Evolutionary conservation across 2,797 vertebrate species (phyloP).

Genomic region (Bufotes viridis): DNA sequence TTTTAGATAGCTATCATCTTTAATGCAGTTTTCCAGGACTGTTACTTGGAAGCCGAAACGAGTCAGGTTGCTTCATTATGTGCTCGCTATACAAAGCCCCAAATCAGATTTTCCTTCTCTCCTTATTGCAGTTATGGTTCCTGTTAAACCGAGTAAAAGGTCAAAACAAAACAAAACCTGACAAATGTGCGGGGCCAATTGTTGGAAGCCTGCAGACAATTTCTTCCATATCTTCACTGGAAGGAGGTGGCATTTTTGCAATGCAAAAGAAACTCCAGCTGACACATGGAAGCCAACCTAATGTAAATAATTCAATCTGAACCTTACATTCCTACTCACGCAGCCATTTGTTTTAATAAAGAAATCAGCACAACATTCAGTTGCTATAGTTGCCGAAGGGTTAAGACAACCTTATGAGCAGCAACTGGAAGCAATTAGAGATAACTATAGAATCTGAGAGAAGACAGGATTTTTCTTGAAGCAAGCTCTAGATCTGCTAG

Average conservation of each 20-base stretch:
- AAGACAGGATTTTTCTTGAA: conserved; percentile 68
- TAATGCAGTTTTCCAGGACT: conserved; percentile 9
- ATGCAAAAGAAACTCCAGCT: neutral
- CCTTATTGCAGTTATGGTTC: conserved; percentile 18
- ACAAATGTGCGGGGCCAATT: conserved; percentile 29
- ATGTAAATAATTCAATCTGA: conserved; percentile 27
- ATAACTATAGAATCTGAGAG: conserved; percentile 79
- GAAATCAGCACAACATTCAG: conserved; percentile 18
- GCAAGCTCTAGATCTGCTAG: conserved; percentile 79
- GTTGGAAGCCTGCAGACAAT: conserved; percentile 24
- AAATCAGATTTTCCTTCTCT: neutral
- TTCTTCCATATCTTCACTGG: conserved; percentile 10
- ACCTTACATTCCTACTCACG: neutral
- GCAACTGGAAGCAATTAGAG: conserved; percentile 92
- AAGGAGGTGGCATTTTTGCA: conserved; percentile 5
- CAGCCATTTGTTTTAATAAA: conserved; percentile 32
- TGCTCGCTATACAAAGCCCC: neutral
- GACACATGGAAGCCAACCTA: neutral
- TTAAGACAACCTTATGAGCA: conserved; percentile 52
- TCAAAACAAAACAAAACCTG: conserved; percentile 12
- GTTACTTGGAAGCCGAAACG: neutral
- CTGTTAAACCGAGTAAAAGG: conserved; percentile 16
- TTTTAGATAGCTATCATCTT: neutral
- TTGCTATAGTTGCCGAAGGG: conserved; percentile 38
- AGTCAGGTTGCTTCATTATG: conserved; percentile 7